A percentile compares a stretch with the other conserved stretches of the same genome.
Conservation (phyloP, 1,140 invertebrate genomes). For the Hypsibius dujardini region DNA sequence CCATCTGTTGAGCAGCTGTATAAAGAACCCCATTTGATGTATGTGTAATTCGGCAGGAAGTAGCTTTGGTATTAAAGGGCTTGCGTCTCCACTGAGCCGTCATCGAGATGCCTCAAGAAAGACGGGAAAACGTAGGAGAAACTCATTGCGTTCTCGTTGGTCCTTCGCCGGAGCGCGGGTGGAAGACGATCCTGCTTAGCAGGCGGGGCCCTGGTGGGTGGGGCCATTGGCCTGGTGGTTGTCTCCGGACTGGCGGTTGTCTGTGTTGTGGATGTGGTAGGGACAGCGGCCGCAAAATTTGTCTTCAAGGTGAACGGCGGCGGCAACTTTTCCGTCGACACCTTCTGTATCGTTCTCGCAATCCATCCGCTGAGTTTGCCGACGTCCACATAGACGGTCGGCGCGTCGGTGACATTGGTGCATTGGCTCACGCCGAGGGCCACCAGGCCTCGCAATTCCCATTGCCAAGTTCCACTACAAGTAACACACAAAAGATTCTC, state of each 20-base stretch:
- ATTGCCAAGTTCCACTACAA: slow-evolving; percentile 10
- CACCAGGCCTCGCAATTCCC: slow-evolving; percentile 3
- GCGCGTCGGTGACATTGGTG: slow-evolving; percentile 12
- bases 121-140: slow-evolving; percentile 5
- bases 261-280: background rate
- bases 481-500: too few relatives aligned
- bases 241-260: background rate
- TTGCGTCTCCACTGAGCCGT: background rate
- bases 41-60: too few relatives aligned
- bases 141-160: background rate
- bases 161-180: background rate
- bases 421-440: slow-evolving; percentile 7
- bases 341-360: background rate
- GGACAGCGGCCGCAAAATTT: background rate
- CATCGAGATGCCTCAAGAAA: background rate
- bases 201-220: background rate
- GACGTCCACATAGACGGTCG: slow-evolving; percentile 7
- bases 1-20: too few relatives aligned
- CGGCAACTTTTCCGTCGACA: background rate
- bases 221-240: background rate
- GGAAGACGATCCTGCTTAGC: background rate
- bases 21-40: too few relatives aligned
- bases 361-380: slow-evolving; percentile 2
- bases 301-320: too few relatives aligned
- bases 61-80: background rate